These are phyloP conservation scores for Xiphorhynchus elegans DNA, from an alignment of 2,113 vertebrate species.

Conservation along the genomic window DNA sequence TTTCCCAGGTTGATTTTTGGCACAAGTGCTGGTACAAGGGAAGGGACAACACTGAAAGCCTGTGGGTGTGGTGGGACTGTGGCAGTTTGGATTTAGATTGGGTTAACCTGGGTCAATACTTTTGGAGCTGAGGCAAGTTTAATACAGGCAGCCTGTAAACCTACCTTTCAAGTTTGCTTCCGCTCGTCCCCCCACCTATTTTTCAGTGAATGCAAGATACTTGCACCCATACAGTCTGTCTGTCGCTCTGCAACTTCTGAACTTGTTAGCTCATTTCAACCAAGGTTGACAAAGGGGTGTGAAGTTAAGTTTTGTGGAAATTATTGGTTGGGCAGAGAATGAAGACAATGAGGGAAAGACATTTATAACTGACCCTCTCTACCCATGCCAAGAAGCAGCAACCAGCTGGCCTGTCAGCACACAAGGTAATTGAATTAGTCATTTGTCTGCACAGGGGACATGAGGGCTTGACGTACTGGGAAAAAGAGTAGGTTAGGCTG, in stretches of 20 bases:
- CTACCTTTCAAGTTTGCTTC: not conserved
- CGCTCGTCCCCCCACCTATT: not conserved
- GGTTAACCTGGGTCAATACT: constrained; percentile 3
- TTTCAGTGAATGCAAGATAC: not conserved
- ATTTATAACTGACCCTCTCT: constrained; percentile 7
- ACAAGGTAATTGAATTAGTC: constrained; percentile 47
- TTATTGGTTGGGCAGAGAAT: not conserved
- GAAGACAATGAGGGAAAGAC: constrained; percentile 7
- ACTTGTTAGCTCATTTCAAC: not conserved
- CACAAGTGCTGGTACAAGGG: not conserved
- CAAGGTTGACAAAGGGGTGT: not conserved
- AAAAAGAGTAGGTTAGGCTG: not conserved
- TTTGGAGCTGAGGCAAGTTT: not conserved
- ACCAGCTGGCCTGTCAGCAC: constrained; percentile 46
- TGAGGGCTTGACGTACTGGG: not conserved
- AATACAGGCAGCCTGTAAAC: not conserved
- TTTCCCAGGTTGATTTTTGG: constrained; percentile 22
- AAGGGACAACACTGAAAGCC: not conserved
- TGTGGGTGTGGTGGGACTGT: constrained; percentile 12
- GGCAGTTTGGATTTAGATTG: not conserved
- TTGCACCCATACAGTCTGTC: not conserved
- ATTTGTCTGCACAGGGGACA: constrained; percentile 27
- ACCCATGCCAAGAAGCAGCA: constrained; percentile 7
- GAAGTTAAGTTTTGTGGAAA: constrained; percentile 6
- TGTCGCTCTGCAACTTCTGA: not conserved